phyloP scores from a whole-genome alignment of 2,888 invertebrate species.

The Pseudococcus longispinus region DNA sequence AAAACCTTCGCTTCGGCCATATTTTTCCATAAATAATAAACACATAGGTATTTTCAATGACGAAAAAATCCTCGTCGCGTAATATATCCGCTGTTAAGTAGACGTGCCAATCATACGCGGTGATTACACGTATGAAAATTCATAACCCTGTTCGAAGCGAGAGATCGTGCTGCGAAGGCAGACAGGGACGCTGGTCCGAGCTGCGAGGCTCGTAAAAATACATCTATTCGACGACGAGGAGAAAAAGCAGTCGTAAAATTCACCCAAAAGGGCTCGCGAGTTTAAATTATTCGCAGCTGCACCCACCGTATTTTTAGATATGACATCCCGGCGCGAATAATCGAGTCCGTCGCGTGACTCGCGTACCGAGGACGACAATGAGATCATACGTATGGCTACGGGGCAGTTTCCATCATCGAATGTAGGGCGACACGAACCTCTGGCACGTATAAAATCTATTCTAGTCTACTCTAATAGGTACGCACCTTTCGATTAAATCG shows the following conservation, averaged over 20 bases:
- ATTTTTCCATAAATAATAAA: slow-evolving; percentile 31
- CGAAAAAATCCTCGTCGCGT: not conserved
- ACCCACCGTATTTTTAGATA: not conserved
- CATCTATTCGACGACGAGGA: not conserved
- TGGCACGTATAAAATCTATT: not conserved
- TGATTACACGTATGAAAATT: not conserved
- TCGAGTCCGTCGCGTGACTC: not conserved
- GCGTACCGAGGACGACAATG: slow-evolving; percentile 17
- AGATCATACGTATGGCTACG: not conserved
- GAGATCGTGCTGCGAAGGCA: not conserved
- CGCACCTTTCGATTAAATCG: slow-evolving; percentile 74
- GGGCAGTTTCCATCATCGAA: not conserved
- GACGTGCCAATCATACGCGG: not conserved
- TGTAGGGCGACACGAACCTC: not conserved
- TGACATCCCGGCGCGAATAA: slow-evolving; percentile 1
- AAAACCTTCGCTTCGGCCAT: not conserved
- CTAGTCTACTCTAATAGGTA: slow-evolving; percentile 40
- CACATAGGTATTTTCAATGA: slow-evolving; percentile 9
- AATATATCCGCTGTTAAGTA: not conserved
- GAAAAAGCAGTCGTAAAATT: not conserved
- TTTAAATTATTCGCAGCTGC: slow-evolving; percentile 9
- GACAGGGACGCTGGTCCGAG: not conserved
- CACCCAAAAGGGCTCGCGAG: not conserved
- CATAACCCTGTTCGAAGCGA: not conserved
- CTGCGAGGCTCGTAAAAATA: not conserved